Evolutionary conservation across 2,797 vertebrate species (phyloP), one percentile per base, ranked within the genome.

Genomic region (Sphenodon punctatus): DNA sequence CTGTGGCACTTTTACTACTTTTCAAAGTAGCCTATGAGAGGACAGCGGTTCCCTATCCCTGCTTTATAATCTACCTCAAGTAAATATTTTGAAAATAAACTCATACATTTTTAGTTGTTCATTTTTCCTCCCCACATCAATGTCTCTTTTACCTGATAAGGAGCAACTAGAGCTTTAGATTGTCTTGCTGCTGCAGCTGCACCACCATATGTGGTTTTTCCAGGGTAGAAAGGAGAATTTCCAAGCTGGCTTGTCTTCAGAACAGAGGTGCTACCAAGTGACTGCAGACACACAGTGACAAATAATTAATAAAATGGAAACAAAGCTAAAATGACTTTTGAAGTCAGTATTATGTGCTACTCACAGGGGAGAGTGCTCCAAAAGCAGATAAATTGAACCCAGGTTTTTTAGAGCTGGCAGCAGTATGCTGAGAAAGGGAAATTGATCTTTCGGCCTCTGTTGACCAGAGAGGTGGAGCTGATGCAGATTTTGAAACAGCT

Each of bases 331-430:
- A 3, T 51, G 32, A 71, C 51, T n/a, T n/a, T n/a, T 70, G 76
- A 83, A 76, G 75, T 30, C 45, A n/a, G 82, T 34, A 64, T 11
- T 22, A 36, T 30, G 48, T 19, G 70, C 20, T 88, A 95, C 96
- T 97, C 92, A 97, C 96, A 58, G 96, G 91, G 86, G 95, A 95
- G 45, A 95, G 91, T 48, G 93, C 85, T 80, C 97, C 97, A 94
- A 99, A 99, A 77, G 98, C 97, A 68, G 98, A 98, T 76, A 99
- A 94, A 94, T 99, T 99, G 94, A 99, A 99, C 17, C 97, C 95
- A 88, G 98, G 98, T 92, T 96, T 99, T 95, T 98, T 99, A 85
- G 98, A 95, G 90, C 96, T 96, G 81, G 95, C 89, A 74, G 98
- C 95, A 71, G 96, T 92, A 55, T 96, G 96, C 36, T 98, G 98